phyloP scores from a whole-genome alignment of 2,797 vertebrate genomes.

The Pipistrellus pygmaeus region DNA sequence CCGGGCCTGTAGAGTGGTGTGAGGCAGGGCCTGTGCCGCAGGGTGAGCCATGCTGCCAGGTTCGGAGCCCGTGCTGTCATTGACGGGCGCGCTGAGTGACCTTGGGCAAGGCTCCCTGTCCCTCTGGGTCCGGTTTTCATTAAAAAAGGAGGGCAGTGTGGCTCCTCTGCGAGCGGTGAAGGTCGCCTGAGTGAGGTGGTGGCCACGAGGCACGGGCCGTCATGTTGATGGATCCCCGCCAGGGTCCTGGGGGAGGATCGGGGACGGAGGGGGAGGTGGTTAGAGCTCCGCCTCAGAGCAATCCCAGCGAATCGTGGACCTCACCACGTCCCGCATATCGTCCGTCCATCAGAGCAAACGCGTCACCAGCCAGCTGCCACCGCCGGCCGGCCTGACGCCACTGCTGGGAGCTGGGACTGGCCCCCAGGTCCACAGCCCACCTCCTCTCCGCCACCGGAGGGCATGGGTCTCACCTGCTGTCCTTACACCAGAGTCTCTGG shows the following conservation, averaged over 20 bases:
- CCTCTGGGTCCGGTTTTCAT: no score
- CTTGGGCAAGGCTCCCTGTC: no score
- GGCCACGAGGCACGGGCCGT: no score
- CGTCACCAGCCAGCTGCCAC: background rate
- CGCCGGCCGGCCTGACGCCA: background rate
- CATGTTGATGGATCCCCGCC: background rate
- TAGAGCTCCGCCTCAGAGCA: background rate
- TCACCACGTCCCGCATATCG: background rate
- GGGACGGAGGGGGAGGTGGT: no score
- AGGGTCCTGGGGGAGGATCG: background rate
- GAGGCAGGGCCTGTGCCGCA: no score
- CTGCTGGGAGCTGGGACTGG: background rate
- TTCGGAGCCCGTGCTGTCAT: background rate
- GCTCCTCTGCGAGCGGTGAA: no score
- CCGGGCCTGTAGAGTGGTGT: background rate
- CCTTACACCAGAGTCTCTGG: no score
- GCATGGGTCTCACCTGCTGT: background rate
- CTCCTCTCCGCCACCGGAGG: background rate
- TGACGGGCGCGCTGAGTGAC: background rate
- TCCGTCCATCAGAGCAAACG: background rate
- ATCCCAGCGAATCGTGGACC: background rate
- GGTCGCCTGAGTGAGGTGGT: no score
- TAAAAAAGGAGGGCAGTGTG: no score
- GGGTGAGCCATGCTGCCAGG: background rate
- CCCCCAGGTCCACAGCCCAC: accelerated